Conservation (phyloP, 1,140 invertebrate genomes). For the Luehdorfia chinensis region DNA sequence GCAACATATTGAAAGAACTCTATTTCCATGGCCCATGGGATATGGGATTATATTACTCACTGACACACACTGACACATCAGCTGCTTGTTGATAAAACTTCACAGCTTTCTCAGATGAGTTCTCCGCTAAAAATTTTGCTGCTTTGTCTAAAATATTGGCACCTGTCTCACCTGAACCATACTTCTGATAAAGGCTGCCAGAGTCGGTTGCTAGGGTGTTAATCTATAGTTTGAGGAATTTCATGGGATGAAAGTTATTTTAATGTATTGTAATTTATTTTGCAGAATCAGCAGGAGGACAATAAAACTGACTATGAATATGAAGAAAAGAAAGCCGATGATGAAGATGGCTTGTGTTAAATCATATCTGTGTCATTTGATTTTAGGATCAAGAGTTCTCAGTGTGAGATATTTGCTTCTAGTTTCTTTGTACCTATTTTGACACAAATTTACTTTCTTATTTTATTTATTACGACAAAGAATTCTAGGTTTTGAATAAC, state of each 20-base stretch:
- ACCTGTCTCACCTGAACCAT: slow-evolving; percentile 94
- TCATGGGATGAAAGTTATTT: too few relatives aligned
- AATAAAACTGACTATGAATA: neutral
- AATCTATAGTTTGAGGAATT: slow-evolving; percentile 72
- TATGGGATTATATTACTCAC: too few relatives aligned
- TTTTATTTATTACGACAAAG: too few relatives aligned
- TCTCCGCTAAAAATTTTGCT: slow-evolving; percentile 91
- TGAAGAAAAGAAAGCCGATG: slow-evolving; percentile 30
- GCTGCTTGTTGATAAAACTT: slow-evolving; percentile 90
- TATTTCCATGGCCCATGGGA: too few relatives aligned
- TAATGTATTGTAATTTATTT: too few relatives aligned
- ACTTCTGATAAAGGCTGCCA: slow-evolving; percentile 90
- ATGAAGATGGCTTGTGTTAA: slow-evolving; percentile 45
- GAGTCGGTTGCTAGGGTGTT: slow-evolving; percentile 87
- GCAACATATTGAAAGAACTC: too few relatives aligned
- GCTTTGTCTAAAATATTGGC: slow-evolving; percentile 92
- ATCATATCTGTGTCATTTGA: neutral
- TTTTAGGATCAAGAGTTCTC: too few relatives aligned
- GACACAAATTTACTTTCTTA: too few relatives aligned
- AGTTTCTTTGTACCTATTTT: too few relatives aligned
- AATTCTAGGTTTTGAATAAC: too few relatives aligned
- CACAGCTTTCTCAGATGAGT: slow-evolving; percentile 87
- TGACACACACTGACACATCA: slow-evolving; percentile 90
- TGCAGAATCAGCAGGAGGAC: neutral
- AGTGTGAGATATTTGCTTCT: too few relatives aligned